Conservation (phyloP, 2,888 invertebrate species). For the Loripinus fragilis region DNA sequence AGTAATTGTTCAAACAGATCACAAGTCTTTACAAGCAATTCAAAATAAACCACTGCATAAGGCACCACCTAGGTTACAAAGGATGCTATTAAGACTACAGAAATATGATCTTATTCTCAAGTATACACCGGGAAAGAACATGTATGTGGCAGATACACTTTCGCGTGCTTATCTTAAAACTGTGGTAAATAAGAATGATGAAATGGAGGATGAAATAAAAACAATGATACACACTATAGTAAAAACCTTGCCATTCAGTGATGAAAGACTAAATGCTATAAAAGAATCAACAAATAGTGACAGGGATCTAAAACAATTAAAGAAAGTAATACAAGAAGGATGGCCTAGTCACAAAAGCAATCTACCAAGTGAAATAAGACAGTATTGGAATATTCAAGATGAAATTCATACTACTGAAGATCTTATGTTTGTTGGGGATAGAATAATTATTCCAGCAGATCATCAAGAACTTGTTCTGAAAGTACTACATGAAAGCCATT, state of each 20-base stretch:
- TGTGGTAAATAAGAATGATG: not conserved
- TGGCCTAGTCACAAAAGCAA: conserved; percentile 27
- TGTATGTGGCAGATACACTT: conserved; percentile 52
- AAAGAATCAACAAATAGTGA: conserved; percentile 17
- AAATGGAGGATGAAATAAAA: conserved; percentile 28
- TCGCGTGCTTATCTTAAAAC: conserved; percentile 37
- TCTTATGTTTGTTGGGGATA: conserved; percentile 26
- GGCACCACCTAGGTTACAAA: conserved; percentile 54
- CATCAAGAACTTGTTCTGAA: conserved; percentile 16
- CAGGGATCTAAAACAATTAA: conserved; percentile 5
- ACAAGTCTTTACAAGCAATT: conserved; percentile 55
- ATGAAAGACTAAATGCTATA: conserved; percentile 9
- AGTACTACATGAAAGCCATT: conserved; percentile 35
- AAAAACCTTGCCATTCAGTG: conserved; percentile 5
- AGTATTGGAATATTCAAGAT: conserved; percentile 25
- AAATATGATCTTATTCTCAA: conserved; percentile 36
- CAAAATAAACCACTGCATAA: conserved; percentile 43
- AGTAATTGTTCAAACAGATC: conserved; percentile 46
- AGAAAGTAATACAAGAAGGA: conserved; percentile 13
- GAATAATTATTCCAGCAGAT: conserved; percentile 27
- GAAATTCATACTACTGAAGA: conserved; percentile 30
- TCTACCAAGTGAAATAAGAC: not conserved
- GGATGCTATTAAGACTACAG: conserved; percentile 50
- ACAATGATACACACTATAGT: conserved; percentile 26
- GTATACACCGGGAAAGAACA: conserved; percentile 51